Evolutionary conservation across 2,888 invertebrate species (phyloP).

Genomic region (Dolichopus griseipennis): DNA sequence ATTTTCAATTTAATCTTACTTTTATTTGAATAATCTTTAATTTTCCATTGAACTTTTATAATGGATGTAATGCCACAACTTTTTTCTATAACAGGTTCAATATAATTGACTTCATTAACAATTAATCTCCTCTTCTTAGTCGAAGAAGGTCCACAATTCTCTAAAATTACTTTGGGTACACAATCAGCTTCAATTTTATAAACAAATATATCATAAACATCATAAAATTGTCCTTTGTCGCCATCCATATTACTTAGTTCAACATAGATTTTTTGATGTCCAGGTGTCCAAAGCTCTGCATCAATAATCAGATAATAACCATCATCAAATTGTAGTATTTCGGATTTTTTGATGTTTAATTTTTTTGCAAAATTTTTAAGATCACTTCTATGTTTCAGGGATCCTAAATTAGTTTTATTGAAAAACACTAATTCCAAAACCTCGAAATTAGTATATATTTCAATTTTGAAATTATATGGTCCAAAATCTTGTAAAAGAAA

Average conservation of each 20-base stretch:
- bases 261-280: slow-evolving; percentile 10
- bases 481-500: slow-evolving; percentile 5
- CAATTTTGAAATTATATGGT: background rate
- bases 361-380: slow-evolving; percentile 10
- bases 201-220: background rate
- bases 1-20: too few relatives aligned
- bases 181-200: slow-evolving; percentile 12
- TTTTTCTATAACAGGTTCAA: slow-evolving; percentile 15
- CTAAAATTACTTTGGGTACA: slow-evolving; percentile 13
- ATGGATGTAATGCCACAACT: slow-evolving; percentile 16
- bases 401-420: background rate
- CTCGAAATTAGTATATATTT: background rate
- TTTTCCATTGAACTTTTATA: slow-evolving; percentile 14
- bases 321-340: slow-evolving; percentile 10
- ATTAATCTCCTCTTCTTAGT: background rate
- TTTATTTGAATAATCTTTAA: slow-evolving; percentile 17
- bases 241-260: slow-evolving; percentile 11
- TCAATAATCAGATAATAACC: slow-evolving; percentile 13
- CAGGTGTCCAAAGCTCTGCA: slow-evolving; percentile 2
- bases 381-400: slow-evolving; percentile 11
- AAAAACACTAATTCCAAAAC: background rate
- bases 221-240: background rate
- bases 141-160: slow-evolving; percentile 11
- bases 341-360: slow-evolving; percentile 9
- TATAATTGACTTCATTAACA: slow-evolving; percentile 13